Percentiles rank a stretch among this genome's conserved stretches.
These are phyloP conservation scores for Agrotis exclamationis DNA, from an alignment of 2,888 invertebrate species.

Conservation along the genomic window DNA sequence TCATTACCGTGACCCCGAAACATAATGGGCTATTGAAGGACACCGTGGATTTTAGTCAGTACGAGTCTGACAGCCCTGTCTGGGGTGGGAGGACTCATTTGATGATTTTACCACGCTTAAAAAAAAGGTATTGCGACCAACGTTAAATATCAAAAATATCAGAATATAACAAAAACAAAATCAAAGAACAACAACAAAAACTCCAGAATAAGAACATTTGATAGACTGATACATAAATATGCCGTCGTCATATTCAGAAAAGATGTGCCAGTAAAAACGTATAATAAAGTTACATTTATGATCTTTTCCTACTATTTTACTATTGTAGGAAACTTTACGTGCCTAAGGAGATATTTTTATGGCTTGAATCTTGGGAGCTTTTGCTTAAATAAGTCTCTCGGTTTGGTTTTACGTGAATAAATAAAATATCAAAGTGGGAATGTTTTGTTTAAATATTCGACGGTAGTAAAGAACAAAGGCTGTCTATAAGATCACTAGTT, in stretches of 20 bases:
- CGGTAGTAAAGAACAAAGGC: no score
- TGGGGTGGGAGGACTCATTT: no score
- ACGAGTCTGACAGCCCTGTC: no score
- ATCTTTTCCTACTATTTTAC: conserved; percentile 59
- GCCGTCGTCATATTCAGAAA: conserved; percentile 55
- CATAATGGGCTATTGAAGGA: no score
- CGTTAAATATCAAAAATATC: neutral
- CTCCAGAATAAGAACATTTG: conserved; percentile 42
- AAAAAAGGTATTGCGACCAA: no score
- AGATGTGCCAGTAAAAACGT: conserved; percentile 61
- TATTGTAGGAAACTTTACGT: conserved; percentile 43
- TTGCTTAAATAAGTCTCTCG: conserved; percentile 27
- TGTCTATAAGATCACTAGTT: no score
- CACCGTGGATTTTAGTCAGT: no score
- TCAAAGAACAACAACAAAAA: conserved; percentile 33
- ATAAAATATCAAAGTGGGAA: conserved; percentile 14
- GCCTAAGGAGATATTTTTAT: conserved; percentile 47
- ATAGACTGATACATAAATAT: conserved; percentile 56
- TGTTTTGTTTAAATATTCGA: conserved; percentile 8
- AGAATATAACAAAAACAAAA: conserved; percentile 35
- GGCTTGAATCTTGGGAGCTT: conserved; percentile 36
- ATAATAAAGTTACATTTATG: conserved; percentile 64
- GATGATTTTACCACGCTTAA: no score
- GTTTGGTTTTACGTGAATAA: conserved; percentile 23
- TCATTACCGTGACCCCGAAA: no score